Conservation (phyloP, 2,888 invertebrate genomes). For the Watsonalla binaria region DNA sequence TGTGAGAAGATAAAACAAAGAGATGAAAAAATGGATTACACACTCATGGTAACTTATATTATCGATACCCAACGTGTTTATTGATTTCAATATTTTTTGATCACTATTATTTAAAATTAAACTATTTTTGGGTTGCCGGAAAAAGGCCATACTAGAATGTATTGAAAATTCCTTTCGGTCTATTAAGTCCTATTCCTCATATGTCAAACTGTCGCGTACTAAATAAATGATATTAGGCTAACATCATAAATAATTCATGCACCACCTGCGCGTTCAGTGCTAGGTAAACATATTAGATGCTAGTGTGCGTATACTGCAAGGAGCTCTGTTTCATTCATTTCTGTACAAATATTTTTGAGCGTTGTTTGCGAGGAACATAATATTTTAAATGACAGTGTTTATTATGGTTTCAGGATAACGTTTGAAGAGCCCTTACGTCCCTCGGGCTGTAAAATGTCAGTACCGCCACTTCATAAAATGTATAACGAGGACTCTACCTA, state of each 20-base stretch:
- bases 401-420: constrained; percentile 43
- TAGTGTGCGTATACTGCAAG: constrained; percentile 27
- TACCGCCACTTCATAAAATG: constrained; percentile 59
- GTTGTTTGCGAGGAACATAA: constrained; percentile 14
- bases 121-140: too few relatives aligned
- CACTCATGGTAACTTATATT: not conserved
- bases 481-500: constrained; percentile 44
- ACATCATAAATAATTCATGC: constrained; percentile 60
- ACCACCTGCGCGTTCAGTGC: constrained; percentile 37
- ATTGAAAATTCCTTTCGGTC: constrained; percentile 24
- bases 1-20: constrained; percentile 30
- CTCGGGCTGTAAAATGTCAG: constrained; percentile 58
- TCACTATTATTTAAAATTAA: too few relatives aligned
- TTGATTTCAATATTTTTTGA: too few relatives aligned
- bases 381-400: constrained; percentile 36
- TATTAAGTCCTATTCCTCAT: constrained; percentile 7
- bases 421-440: constrained; percentile 50
- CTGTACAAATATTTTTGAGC: too few relatives aligned
- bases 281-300: constrained; percentile 50
- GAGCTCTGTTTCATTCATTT: too few relatives aligned
- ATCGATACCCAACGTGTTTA: too few relatives aligned
- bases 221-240: constrained; percentile 46
- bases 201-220: too few relatives aligned
- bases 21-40: constrained; percentile 17
- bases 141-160: too few relatives aligned